phyloP scores from a whole-genome alignment of 1,140 invertebrate species.

The Sarcophaga bullata region DNA sequence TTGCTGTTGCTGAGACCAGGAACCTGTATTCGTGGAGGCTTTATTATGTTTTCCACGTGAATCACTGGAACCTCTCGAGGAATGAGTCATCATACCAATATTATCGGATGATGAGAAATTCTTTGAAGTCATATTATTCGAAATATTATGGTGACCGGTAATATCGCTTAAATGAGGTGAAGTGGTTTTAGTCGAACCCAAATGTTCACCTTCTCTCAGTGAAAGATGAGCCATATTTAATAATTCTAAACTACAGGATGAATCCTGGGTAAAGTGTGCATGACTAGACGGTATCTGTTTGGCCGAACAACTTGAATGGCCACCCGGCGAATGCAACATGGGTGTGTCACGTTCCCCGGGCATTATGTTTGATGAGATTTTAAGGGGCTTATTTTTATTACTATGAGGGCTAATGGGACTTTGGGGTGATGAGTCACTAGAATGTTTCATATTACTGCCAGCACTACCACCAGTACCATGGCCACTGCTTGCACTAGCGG shows the following conservation, averaged over 20 bases:
- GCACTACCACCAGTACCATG: conserved; percentile 56
- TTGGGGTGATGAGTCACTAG: conserved; percentile 64
- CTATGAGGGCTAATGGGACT: conserved; percentile 62
- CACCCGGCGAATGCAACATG: conserved; percentile 43
- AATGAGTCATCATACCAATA: conserved; percentile 59
- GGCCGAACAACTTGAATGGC: conserved; percentile 40
- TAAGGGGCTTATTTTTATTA: conserved; percentile 42
- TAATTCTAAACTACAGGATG: conserved; percentile 52
- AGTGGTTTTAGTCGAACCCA: conserved; percentile 47
- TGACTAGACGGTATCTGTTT: conserved; percentile 40
- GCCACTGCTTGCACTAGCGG: conserved; percentile 46
- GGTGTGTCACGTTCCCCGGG: background rate
- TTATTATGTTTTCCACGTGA: conserved; percentile 53
- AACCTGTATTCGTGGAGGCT: conserved; percentile 52
- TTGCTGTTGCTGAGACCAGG: conserved; percentile 19
- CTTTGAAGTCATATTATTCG: conserved; percentile 43
- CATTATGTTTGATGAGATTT: conserved; percentile 36
- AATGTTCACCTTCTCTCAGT: conserved; percentile 42
- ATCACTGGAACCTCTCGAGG: conserved; percentile 60
- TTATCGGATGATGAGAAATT: conserved; percentile 53
- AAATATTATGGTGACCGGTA: conserved; percentile 13
- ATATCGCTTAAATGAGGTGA: conserved; percentile 52
- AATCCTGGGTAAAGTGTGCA: conserved; percentile 54
- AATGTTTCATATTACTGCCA: conserved; percentile 62
- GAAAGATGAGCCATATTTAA: conserved; percentile 58